Base-by-base conservation (phyloP, 2,888 invertebrate genomes). In the Carcina quercana region DNA sequence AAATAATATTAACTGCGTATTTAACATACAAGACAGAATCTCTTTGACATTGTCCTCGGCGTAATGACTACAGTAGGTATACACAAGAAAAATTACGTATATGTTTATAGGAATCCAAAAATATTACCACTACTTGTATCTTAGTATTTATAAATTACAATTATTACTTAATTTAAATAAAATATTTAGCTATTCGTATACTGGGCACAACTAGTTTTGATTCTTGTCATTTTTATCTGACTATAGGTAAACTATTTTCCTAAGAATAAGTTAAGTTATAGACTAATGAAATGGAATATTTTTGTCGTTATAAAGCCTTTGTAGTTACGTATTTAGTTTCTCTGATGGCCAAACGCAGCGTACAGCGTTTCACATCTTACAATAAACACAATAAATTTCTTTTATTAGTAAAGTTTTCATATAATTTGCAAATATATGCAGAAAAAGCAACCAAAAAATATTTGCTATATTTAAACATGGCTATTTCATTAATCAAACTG, bases 151-250 rank as follows among this genome's bases (percentile, higher is more conserved):
- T 82, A 82, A 82, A 79, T 80, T 79, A 80, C 60, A 67, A n/a
- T 64, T 69, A 75, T 66, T 66, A 67, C 70, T 73, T 74, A 59
- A 62, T 73, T n/a, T 74, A 75, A 65, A 30, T 25, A 25, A 27
- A 33, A 20, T 34, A 35, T 21, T 71, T 72, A 76, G 61, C 79
- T 83, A 83, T 76, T 83, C 83, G 83, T 83, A 83, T 83, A 83
- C 83, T 80, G 82, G 83, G 82, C 83, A 83, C 83, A 83, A 83
- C 83, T 83, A 83, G 83, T 80, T 76, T 73, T 80, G 80, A 80
- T 82, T 80, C 68, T 65, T 79, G 79, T 80, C 79, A 82, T 80
- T 79, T 72, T 72, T 63, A 73, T 60, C 71, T 82, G 80, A 82
- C 82, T 80, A 82, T 71, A 76, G 69, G 72, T 82, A 78, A 75